Percentiles rank a stretch among this genome's conserved stretches.
phyloP scores from a whole-genome alignment of 2,113 vertebrate genomes.

The Corvus hawaiiensis region DNA sequence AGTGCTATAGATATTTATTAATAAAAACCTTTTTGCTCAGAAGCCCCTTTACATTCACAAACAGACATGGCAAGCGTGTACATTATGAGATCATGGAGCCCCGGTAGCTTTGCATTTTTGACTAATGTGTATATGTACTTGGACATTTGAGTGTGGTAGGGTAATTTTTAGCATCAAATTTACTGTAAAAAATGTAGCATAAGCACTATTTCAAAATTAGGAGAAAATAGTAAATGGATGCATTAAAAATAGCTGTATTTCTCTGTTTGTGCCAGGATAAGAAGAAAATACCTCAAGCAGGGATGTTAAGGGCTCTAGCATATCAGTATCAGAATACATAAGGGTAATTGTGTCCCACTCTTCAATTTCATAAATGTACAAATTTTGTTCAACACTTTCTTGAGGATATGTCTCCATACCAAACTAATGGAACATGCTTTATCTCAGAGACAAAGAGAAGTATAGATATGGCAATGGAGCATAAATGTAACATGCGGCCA shows the following conservation, averaged over 20 bases:
- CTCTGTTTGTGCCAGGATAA: neutral
- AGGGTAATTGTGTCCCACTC: neutral
- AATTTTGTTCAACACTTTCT: neutral
- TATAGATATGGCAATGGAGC: neutral
- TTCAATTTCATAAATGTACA: neutral
- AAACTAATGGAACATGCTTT: neutral
- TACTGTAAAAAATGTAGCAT: neutral
- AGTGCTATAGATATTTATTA: neutral
- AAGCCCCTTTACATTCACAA: neutral
- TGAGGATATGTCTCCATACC: neutral
- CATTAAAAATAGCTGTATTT: neutral
- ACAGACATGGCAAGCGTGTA: neutral
- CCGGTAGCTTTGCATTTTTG: neutral
- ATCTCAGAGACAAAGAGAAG: neutral
- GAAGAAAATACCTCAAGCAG: neutral
- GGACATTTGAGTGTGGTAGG: neutral
- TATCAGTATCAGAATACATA: neutral
- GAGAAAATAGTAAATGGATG: neutral
- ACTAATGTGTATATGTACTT: neutral
- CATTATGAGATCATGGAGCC: neutral
- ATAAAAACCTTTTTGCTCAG: neutral
- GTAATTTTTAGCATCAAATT: neutral
- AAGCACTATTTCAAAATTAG: neutral
- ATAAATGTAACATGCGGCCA: fast-evolving
- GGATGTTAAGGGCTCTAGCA: neutral